Evolutionary conservation across 2,888 invertebrate species (phyloP), one percentile per base, ranked within the genome.

Genomic region (Smittia aterrima): DNA sequence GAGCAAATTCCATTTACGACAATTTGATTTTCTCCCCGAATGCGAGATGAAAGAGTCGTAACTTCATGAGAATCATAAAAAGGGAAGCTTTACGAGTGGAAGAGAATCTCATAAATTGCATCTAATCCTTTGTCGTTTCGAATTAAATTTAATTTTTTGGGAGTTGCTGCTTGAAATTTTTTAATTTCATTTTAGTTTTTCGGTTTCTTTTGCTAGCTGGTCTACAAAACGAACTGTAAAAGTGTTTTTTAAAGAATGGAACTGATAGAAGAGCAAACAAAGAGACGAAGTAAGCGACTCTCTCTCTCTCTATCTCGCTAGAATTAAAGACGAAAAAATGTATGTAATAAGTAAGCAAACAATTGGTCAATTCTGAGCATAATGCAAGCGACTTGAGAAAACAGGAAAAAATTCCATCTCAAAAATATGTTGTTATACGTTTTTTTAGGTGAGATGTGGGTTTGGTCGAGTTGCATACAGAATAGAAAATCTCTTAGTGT

Each of bases 281-380:
- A 62, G 58, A 24, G 20, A 1, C 20, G 27, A 53, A 22, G 24
- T 24, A 24, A 47, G 32, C n/a, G 54, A 54, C 54, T 70, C 53
- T 40, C 16, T 16, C 53, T 25, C 53, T n/a, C 24, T 32, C 16
- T 24, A 2, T 64, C 24, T 13, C 18, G 41, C n/a, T n/a, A n/a
- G 47, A 58, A 32, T 18, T 24, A 58, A 27, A 71, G 24, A 54
- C 41, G 22, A 71, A 32, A 54, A 40, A 47, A 22, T 68, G 47
- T 62, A 72, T 72, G 72, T 72, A 72, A 72, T 72, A 38, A 72
- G 72, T 72, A 38, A 72, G 38, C 40, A 72, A 72, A 72, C 72
- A 72, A 72, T 72, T 72, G 72, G 72, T 72, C 72, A 72, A 72
- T 72, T 58, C 72, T 62, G 32, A 24, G 62, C 72, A 72, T 72